phyloP scores from a whole-genome alignment of 2,113 vertebrate species.

The Marcusenius ussheri region DNA sequence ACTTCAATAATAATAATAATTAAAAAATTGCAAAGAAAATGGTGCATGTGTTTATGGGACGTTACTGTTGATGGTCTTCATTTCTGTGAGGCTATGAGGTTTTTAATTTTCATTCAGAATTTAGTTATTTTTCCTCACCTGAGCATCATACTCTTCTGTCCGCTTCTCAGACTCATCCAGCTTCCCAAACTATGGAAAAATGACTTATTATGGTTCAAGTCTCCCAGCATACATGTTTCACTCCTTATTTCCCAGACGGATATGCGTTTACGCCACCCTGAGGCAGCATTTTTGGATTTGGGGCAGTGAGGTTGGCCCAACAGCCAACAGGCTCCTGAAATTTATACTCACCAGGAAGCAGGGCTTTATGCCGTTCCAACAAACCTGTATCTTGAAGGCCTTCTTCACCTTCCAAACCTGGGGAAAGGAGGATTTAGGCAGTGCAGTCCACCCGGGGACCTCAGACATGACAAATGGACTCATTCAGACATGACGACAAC shows the following conservation, averaged over 20 bases:
- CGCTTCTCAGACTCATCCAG: constrained; percentile 80
- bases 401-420: constrained; percentile 99
- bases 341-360: constrained; percentile 64
- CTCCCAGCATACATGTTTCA: background rate
- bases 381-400: constrained; percentile 83
- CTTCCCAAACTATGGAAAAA: constrained; percentile 75
- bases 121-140: constrained; percentile 61
- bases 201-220: background rate
- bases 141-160: constrained; percentile 87
- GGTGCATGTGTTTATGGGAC: background rate
- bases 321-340: background rate
- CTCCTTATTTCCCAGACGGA: background rate
- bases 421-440: background rate
- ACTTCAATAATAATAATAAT: background rate
- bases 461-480: background rate
- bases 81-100: background rate
- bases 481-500: background rate
- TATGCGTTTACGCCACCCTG: background rate
- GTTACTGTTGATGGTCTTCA: background rate
- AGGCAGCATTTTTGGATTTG: background rate
- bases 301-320: background rate
- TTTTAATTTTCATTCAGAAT: background rate
- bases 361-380: constrained; percentile 74
- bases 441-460: background rate
- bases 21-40: background rate